phyloP scores from a whole-genome alignment of 2,797 vertebrate species.

The Tenualosa thibaudeaui region DNA sequence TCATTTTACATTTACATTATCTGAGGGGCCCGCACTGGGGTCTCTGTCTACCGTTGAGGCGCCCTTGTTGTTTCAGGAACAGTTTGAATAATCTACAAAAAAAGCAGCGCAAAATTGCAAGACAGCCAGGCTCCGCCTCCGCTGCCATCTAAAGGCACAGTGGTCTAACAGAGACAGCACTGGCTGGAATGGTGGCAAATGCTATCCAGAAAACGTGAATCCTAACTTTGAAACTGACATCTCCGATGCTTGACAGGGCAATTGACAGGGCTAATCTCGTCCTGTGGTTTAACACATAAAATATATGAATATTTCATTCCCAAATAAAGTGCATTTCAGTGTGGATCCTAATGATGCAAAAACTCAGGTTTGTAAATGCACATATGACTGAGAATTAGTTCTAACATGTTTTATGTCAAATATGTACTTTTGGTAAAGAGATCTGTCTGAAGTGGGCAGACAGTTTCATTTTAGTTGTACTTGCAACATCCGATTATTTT shows the following conservation, averaged over 20 bases:
- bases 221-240: slow-evolving; percentile 13
- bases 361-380: too few relatives aligned
- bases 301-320: background rate
- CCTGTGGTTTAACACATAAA: background rate
- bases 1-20: slow-evolving; percentile 75
- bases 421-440: background rate
- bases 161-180: background rate
- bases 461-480: background rate
- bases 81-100: slow-evolving; percentile 74
- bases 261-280: background rate
- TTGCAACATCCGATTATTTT: background rate
- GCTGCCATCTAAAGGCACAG: background rate
- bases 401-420: background rate
- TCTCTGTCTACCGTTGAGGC: slow-evolving; percentile 50
- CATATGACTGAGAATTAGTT: background rate
- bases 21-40: slow-evolving; percentile 63
- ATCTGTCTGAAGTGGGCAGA: background rate
- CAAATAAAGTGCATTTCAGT: slow-evolving; percentile 4
- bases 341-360: background rate
- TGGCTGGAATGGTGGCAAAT: background rate
- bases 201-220: background rate
- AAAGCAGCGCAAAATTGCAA: slow-evolving; percentile 57
- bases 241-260: background rate
- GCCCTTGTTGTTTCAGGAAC: slow-evolving; percentile 68
- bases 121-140: slow-evolving; percentile 40